A percentile compares a stretch with the other conserved stretches of the same genome.
These are phyloP conservation scores for Urocolius indicus DNA, from an alignment of 2,113 vertebrate species.

Conservation along the genomic window DNA sequence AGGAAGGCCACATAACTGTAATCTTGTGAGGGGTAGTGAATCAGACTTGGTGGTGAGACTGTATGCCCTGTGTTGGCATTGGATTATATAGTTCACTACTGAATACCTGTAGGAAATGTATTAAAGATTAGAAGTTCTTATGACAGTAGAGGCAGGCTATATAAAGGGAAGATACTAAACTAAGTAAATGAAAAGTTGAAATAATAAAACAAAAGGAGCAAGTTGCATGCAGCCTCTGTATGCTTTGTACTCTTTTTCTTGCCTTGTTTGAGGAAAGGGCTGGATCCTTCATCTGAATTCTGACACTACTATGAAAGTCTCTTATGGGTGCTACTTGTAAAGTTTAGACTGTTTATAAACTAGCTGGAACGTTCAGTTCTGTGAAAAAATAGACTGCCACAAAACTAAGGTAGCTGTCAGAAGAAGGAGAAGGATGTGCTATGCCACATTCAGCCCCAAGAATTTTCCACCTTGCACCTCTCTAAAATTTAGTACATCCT, in stretches of 20 bases:
- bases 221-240: background rate
- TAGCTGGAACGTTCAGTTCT: background rate
- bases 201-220: accelerated
- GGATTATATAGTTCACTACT: background rate
- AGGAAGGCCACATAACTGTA: background rate
- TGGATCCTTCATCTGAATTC: background rate
- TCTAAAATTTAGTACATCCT: background rate
- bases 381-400: background rate
- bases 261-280: background rate
- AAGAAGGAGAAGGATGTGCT: background rate
- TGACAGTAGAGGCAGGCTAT: background rate
- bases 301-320: background rate
- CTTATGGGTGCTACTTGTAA: background rate
- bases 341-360: background rate
- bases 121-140: background rate
- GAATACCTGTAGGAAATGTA: background rate
- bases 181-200: background rate
- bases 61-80: background rate
- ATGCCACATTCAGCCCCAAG: background rate
- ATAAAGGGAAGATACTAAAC: background rate
- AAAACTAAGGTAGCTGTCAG: background rate
- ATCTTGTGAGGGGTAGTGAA: background rate
- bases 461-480: background rate
- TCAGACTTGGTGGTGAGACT: background rate
- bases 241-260: background rate